Evolutionary conservation across 2,888 invertebrate species (phyloP).

Genomic region (Hypomecis punctinalis): DNA sequence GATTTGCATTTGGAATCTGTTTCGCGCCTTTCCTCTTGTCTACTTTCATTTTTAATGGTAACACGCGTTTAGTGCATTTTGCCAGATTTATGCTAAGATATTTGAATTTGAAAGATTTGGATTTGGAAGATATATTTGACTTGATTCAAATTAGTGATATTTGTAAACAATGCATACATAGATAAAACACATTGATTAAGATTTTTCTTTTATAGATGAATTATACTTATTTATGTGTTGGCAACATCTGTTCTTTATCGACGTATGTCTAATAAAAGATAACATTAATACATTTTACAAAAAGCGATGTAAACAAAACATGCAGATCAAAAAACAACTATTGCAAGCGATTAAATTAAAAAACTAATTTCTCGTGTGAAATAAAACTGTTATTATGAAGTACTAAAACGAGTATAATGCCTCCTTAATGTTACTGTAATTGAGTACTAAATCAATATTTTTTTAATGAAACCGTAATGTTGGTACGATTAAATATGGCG

Average conservation of each 20-base stretch:
- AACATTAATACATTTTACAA: too few species aligned
- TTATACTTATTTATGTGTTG: too few species aligned
- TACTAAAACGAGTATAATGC: constrained; percentile 40
- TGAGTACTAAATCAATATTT: constrained; percentile 42
- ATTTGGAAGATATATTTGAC: too few species aligned
- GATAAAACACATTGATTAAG: too few species aligned
- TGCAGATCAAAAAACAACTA: constrained; percentile 19
- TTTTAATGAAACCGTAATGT: constrained; percentile 36
- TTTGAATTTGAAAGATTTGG: too few species aligned
- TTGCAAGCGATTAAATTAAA: constrained; percentile 29
- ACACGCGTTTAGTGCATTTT: too few species aligned
- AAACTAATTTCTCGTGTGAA: constrained; percentile 43
- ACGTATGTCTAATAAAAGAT: too few species aligned
- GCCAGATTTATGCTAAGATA: neutral
- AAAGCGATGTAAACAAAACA: constrained; percentile 1
- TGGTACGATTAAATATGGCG: constrained; percentile 26
- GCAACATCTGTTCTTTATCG: too few species aligned
- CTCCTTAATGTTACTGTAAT: constrained; percentile 36
- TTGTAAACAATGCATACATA: too few species aligned
- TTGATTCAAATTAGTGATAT: too few species aligned
- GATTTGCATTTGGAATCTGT: constrained; percentile 25
- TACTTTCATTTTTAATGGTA: neutral
- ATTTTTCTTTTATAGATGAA: too few species aligned
- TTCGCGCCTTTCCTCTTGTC: constrained; percentile 19
- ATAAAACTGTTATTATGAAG: constrained; percentile 43